phyloP scores from a whole-genome alignment of 1,140 invertebrate genomes.

The Oryzaephilus surinamensis region DNA sequence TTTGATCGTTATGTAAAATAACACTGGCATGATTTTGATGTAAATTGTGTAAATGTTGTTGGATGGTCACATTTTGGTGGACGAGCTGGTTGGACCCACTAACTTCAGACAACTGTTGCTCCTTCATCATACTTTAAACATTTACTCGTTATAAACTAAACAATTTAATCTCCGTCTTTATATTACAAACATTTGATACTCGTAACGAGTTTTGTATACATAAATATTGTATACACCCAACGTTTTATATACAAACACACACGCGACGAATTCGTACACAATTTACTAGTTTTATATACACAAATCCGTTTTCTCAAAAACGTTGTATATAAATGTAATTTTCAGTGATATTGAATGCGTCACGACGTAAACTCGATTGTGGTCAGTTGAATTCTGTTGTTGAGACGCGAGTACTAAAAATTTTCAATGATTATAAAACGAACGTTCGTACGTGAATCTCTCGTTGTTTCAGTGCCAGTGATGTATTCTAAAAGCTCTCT shows the following conservation, averaged over 20 bases:
- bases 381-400: too few relatives aligned
- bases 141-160: constrained; percentile 32
- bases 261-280: constrained; percentile 29
- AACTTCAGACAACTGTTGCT: constrained; percentile 31
- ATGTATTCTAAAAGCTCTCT: too few relatives aligned
- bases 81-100: constrained; percentile 19
- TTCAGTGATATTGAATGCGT: constrained; percentile 29
- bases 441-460: too few relatives aligned
- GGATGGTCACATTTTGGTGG: constrained; percentile 28
- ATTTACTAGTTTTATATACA: constrained; percentile 32
- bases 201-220: constrained; percentile 29
- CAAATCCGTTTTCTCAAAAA: too few relatives aligned
- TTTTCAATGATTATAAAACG: too few relatives aligned
- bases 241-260: constrained; percentile 35
- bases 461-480: too few relatives aligned
- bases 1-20: constrained; percentile 22
- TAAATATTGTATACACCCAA: constrained; percentile 36
- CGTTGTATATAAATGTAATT: constrained; percentile 22
- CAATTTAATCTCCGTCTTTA: constrained; percentile 30
- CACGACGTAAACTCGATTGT: too few relatives aligned
- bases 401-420: too few relatives aligned
- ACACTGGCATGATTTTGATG: constrained; percentile 27
- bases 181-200: constrained; percentile 34
- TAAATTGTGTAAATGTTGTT: constrained; percentile 30
- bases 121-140: constrained; percentile 37